Base-by-base conservation (phyloP, 2,888 invertebrate species). In the Aleiodes leptofemur region DNA sequence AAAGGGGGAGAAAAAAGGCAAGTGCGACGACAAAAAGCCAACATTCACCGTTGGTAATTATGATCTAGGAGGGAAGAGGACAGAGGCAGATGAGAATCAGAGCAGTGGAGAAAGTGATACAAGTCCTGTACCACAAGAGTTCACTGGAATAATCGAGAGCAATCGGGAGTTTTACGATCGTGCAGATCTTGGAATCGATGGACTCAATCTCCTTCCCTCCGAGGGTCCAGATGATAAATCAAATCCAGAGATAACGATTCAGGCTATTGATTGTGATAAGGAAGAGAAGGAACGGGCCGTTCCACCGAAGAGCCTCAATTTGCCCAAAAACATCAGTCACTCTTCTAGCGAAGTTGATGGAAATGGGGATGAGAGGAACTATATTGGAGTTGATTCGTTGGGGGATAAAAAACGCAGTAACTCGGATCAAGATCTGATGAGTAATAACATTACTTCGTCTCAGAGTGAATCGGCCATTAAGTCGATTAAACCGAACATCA, bases 401-500 rank as follows among this genome's bases (percentile, higher is more conserved):
- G 78, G 76, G n/a, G 86, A 87, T 6, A 86, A 87, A 76, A 90
- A 90, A 34, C 90, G 93, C 8, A 93, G 92, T 0, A 92, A 91
- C 81, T 93, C 93, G 3, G 93, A 93, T 86, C 94, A 92, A 84
- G 94, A 96, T 83, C 91, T 95, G 23, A 91, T 92, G 34, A 84
- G 94, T 83, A 79, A 79, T 23, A 94, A 94, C 81, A 94, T 96
- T 79, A 93, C 93, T 0, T 93, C 94, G 77, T 95, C 95, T 0
- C 95, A 95, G 84, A 95, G 95, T 83, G 96, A 96, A 85, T 95
- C 94, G 4, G 95, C 96, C 59, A 88, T 97, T 48, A 94, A 92
- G 79, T 93, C 94, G 77, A 89, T 94, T 11, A 94, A 92, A 85
- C 86, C 85, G 31, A 91, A 90, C 56, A 82, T 91, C 16, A 85